Conservation (phyloP, 2,888 invertebrate species). For the Choristoneura rosaceana region DNA sequence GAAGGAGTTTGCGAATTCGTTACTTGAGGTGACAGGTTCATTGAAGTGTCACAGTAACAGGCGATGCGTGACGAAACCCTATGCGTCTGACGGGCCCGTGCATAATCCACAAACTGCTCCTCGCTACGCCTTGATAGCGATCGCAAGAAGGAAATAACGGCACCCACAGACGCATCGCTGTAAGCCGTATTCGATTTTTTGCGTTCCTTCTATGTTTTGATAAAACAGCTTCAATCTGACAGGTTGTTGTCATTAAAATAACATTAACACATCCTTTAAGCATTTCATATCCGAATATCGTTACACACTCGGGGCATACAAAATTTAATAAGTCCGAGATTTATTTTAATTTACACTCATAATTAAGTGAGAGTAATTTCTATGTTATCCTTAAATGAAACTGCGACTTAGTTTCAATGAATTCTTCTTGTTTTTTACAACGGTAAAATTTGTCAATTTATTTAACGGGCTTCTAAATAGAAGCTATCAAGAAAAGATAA, state of each 20-base stretch:
- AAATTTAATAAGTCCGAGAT: neutral
- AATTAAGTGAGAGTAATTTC: neutral
- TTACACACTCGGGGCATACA: neutral
- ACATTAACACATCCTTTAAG: conserved; percentile 16
- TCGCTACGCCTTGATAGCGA: conserved; percentile 43
- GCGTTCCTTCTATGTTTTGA: conserved; percentile 43
- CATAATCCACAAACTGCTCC: conserved; percentile 66
- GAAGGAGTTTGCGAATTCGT: conserved; percentile 56
- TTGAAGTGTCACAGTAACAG: conserved; percentile 51
- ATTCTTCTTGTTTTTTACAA: neutral
- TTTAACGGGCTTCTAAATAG: conserved; percentile 25
- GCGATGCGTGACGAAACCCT: conserved; percentile 59
- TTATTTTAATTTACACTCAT: neutral
- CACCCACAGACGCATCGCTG: conserved; percentile 49
- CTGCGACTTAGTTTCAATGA: neutral
- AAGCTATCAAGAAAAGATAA: conserved; percentile 26
- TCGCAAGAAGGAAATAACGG: conserved; percentile 70
- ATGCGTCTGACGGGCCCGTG: conserved; percentile 53
- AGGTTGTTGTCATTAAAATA: conserved; percentile 27
- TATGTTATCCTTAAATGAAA: neutral
- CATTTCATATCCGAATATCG: neutral
- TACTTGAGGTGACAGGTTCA: conserved; percentile 58
- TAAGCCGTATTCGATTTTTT: conserved; percentile 54
- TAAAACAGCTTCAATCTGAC: conserved; percentile 15
- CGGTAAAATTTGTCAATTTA: conserved; percentile 14